A percentile compares a stretch with the other conserved stretches of the same genome.
Evolutionary conservation across 2,113 vertebrate genomes (phyloP).

Genomic region (Taxidea taxus): DNA sequence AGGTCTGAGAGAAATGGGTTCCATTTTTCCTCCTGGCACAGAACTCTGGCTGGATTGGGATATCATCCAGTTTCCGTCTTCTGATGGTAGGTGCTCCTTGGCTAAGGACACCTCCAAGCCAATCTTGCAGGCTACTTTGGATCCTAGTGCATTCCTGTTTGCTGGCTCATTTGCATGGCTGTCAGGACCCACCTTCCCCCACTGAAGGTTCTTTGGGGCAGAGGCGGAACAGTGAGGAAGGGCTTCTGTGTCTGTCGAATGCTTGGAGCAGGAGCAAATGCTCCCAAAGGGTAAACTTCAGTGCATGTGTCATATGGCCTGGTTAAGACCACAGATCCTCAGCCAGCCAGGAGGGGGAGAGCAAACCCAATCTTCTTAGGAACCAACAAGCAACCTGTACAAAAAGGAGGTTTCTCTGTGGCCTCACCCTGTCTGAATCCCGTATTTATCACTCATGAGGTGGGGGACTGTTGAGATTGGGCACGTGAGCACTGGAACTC

Average conservation of each 20-base stretch:
- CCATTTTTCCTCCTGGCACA: conserved; percentile 49
- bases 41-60: not conserved
- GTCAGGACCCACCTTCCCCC: too few relatives aligned
- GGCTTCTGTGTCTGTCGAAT: accelerated
- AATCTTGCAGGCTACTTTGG: not conserved
- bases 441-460: not conserved
- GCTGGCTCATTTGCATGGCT: not conserved
- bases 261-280: not conserved
- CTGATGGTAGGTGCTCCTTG: not conserved
- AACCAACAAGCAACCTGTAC: not conserved
- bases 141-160: not conserved
- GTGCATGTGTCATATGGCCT: not conserved
- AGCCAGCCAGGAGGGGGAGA: not conserved
- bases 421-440: not conserved
- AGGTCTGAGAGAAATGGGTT: conserved; percentile 51
- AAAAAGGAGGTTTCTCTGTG: not conserved
- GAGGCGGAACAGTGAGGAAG: not conserved
- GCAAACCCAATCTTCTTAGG: not conserved
- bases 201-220: accelerated
- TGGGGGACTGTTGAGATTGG: not conserved
- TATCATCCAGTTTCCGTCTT: not conserved
- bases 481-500: not conserved
- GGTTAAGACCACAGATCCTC: not conserved
- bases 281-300: not conserved
- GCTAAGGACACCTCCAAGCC: not conserved